phyloP scores from a whole-genome alignment of 2,797 vertebrate genomes.

The Rhincodon typus region DNA sequence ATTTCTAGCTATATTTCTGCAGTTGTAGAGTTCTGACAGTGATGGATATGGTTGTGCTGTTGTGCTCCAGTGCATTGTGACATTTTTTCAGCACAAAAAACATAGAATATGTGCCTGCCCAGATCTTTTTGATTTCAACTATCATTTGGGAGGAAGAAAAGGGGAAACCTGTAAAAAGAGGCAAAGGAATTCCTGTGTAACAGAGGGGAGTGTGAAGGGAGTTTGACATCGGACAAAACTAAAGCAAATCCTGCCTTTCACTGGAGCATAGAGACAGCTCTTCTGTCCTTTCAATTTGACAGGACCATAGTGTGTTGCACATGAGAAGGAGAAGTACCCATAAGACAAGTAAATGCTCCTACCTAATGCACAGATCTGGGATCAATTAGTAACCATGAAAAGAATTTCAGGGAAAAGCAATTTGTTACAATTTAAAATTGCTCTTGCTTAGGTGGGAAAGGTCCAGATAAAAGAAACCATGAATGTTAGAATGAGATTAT shows the following conservation, averaged over 20 bases:
- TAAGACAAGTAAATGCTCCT: background rate
- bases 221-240: background rate
- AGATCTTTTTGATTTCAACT: background rate
- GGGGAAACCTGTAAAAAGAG: background rate
- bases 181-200: background rate
- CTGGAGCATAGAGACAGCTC: background rate
- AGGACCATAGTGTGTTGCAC: too few relatives aligned
- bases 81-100: background rate
- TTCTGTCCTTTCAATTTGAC: background rate
- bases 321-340: background rate
- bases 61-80: background rate
- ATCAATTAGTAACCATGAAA: background rate
- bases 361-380: background rate
- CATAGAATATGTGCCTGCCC: background rate
- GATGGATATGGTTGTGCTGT: background rate
- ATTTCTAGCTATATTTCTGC: background rate
- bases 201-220: background rate
- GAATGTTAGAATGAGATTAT: background rate
- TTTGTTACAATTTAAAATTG: background rate
- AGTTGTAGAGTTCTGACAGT: background rate
- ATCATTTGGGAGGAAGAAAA: background rate
- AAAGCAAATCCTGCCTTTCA: background rate
- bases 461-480: background rate
- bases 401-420: background rate
- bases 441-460: background rate